A percentile compares a stretch with the other conserved stretches of the same genome.
Evolutionary conservation across 2,113 vertebrate genomes (phyloP).

Genomic region (Cichladusa arquata): DNA sequence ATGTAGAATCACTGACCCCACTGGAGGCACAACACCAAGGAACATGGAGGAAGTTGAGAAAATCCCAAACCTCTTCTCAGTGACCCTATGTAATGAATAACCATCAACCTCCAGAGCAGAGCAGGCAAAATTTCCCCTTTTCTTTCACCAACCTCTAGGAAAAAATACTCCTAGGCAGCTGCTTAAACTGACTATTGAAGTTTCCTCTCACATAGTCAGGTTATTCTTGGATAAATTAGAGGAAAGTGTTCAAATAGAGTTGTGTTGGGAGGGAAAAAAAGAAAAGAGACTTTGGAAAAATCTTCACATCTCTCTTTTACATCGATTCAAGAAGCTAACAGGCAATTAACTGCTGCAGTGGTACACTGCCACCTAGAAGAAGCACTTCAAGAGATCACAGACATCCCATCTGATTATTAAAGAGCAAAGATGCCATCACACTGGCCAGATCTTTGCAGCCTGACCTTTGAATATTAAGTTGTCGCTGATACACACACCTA

Average conservation of each 20-base stretch:
- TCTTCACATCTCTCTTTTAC: constrained; percentile 45
- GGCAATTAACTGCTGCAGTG: constrained; percentile 53
- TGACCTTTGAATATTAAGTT: constrained; percentile 61
- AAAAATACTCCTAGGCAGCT: not conserved
- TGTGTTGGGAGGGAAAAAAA: not conserved
- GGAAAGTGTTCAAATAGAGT: constrained; percentile 27
- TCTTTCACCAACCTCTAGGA: not conserved
- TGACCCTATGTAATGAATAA: not conserved
- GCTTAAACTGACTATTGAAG: constrained; percentile 4
- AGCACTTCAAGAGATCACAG: constrained; percentile 46
- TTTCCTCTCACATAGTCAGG: constrained; percentile 12
- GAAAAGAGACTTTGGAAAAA: constrained; percentile 30
- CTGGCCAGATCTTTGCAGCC: constrained; percentile 8
- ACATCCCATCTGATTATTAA: constrained; percentile 50
- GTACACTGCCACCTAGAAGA: constrained; percentile 50
- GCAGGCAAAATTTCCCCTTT: not conserved
- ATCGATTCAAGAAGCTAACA: constrained; percentile 55
- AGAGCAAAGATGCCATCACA: constrained; percentile 36
- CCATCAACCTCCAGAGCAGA: not conserved
- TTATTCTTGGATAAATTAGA: constrained; percentile 53
- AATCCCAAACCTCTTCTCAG: not conserved
- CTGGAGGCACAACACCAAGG: not conserved
- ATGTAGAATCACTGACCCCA: not conserved
- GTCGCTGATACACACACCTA: not conserved
- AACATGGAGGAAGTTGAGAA: not conserved